A percentile compares a stretch with the other conserved stretches of the same genome.
phyloP scores from a whole-genome alignment of 2,888 invertebrate genomes.

The Acanthosepion esculentum region DNA sequence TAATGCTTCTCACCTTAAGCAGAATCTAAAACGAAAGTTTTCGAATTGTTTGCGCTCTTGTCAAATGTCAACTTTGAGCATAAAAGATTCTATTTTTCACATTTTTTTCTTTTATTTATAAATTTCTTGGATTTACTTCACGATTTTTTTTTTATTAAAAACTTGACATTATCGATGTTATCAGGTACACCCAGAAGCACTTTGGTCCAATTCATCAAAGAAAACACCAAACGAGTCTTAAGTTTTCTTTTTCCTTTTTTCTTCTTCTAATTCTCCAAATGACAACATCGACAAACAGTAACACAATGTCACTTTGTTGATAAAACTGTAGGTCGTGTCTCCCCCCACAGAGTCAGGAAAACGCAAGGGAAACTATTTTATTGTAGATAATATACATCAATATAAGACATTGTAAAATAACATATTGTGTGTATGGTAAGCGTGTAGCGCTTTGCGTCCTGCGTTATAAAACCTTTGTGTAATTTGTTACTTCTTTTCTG shows the following conservation, averaged over 20 bases:
- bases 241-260: neutral
- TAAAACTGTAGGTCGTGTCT: neutral
- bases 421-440: neutral
- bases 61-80: neutral
- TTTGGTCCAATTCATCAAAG: neutral
- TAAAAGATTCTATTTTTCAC: neutral
- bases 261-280: neutral
- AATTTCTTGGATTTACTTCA: neutral
- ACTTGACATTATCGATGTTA: slow-evolving; percentile 33
- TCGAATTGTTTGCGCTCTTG: neutral
- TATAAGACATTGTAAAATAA: neutral
- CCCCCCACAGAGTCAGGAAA: neutral
- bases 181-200: slow-evolving; percentile 11
- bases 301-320: neutral
- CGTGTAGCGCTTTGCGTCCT: neutral
- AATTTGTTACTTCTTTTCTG: neutral
- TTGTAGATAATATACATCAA: slow-evolving; percentile 9
- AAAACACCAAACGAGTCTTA: neutral
- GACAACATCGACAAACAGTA: neutral
- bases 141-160: neutral
- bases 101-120: neutral
- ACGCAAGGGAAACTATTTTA: slow-evolving; percentile 33
- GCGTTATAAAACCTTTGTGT: neutral
- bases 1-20: slow-evolving; percentile 33
- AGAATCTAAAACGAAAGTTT: neutral